Base-by-base conservation (phyloP, 2,797 vertebrate species). In the Malurus leucopterus region DNA sequence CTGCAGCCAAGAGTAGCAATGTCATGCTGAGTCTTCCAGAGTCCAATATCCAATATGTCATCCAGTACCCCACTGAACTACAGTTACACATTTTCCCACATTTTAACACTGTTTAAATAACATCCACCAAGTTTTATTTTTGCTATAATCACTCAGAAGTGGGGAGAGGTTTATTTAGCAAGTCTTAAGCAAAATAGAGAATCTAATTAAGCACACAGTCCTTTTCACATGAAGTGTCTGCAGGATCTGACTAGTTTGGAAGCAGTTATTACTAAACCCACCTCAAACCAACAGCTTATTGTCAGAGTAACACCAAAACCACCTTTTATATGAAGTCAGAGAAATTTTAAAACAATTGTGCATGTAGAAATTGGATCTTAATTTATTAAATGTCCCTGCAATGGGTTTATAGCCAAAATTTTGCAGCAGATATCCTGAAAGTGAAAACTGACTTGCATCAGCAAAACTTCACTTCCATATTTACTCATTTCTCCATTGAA, bases 41-140 rank as follows among this genome's bases (percentile, higher is more conserved):
- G 34, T 16, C 44, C 53, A 53, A n/a, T 13, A 17, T 19, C 22
- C 29, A 72, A 30, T 18, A 8, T 0, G 0, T 36, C 49, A 67
- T 2, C 30, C 23, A 62, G 54, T 20, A 72, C 18, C 15, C 23
- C 46, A 30, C 6, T 29, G 27, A 59, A 75, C 17, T 47, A 44
- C 4, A 43, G 22, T 13, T 16, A n/a, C 10, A 0, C 4, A 8
- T 27, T 49, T 53, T n/a, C n/a, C 59, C 8, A 32, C 2, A 12
- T 11, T 41, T 41, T 9, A 62, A 71, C 16, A 57, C 49, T 20
- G 24, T 81, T 64, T 65, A 55, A 82, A 57, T 38, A 74, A 49
- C n/a, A 53, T 8, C 13, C 7, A 9, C n/a, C 54, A 43, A 58
- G 29, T 78, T 74, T 62, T 49, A 26, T 14, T 62, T 78, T 49